Base-by-base conservation (phyloP, 2,888 invertebrate species). In the Nemotelus nigrinus region DNA sequence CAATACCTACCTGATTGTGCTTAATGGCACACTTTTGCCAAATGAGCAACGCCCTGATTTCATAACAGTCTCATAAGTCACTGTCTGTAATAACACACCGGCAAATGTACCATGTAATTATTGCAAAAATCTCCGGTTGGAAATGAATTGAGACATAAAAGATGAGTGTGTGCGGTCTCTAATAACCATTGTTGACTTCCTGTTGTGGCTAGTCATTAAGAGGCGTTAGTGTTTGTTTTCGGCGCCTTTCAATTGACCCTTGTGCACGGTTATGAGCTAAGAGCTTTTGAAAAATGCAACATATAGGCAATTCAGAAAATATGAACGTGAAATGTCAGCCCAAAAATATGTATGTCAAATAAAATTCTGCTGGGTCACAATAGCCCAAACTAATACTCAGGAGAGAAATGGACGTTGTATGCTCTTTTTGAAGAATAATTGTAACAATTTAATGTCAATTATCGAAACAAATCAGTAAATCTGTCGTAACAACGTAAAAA, bases 61-160 rank as follows among this genome's bases (percentile, higher is more conserved):
- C 25, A 25, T 25, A 25, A 25, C 0, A 43, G 63, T 3, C 63
- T 41, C 63, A 63, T 63, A 63, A 63, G 41, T 63, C 63, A 63
- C 63, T 63, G 39, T 7, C 7, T 2, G 6, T 63, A 63, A 63
- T 41, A 41, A 63, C 2, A 41, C 10, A 43, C 63, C 39, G 63
- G 63, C 43, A 25, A 3, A 68, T 6, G 53, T 50, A 53, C 8
- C 53, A 5, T 68, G 50, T 68, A 68, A 68, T 68, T 68, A 68
- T 68, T 50, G 68, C 68, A 25, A 50, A 50, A 68, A 50, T 50
- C 50, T 44, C 25, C 8, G 25, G 41, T 50, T 25, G 43, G 43
- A 50, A 50, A 68, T 68, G 68, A 68, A 68, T 68, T 68, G 68
- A 68, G 68, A 6, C 68, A 68, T 68, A 41, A 68, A 39, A 25